Percentiles rank a stretch among this genome's conserved stretches.
Evolutionary conservation across 2,113 vertebrate species (phyloP).

Genomic region (Larimichthys crocea): DNA sequence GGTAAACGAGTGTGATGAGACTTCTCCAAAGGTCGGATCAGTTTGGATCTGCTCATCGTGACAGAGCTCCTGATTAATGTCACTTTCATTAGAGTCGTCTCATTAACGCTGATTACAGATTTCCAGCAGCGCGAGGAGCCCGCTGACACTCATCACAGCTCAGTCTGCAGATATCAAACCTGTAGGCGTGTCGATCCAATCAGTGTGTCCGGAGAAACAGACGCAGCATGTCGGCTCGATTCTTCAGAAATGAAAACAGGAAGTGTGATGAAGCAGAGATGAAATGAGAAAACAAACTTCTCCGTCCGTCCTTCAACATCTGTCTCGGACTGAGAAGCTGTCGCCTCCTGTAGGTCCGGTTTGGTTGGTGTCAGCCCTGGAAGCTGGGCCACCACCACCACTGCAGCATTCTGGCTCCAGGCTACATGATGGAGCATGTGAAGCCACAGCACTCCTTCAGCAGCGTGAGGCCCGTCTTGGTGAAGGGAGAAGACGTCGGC

Average conservation of each 20-base stretch:
- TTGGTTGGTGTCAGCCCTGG: slow-evolving; percentile 13
- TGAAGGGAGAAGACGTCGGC: slow-evolving; percentile 83
- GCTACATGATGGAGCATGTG: slow-evolving; percentile 91
- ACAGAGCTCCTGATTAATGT: slow-evolving; percentile 45
- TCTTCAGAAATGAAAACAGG: not conserved
- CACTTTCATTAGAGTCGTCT: slow-evolving; percentile 46
- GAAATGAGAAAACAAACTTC: not conserved
- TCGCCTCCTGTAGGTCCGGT: slow-evolving; percentile 11
- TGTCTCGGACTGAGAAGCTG: slow-evolving; percentile 34
- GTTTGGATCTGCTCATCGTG: slow-evolving; percentile 18
- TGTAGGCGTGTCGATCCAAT: not conserved
- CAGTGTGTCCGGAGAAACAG: slow-evolving; percentile 16
- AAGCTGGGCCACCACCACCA: not conserved
- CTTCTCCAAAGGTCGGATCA: slow-evolving; percentile 38
- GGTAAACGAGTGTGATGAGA: not conserved
- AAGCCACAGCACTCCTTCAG: slow-evolving; percentile 93
- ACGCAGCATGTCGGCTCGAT: not conserved
- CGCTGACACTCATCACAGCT: slow-evolving; percentile 18
- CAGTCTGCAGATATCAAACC: slow-evolving; percentile 30
- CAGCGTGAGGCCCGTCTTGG: slow-evolving; percentile 88
- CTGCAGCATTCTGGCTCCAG: not conserved
- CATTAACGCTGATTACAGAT: slow-evolving; percentile 33
- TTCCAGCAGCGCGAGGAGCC: slow-evolving; percentile 9
- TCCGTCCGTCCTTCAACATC: slow-evolving; percentile 33
- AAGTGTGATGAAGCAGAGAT: not conserved